These are phyloP conservation scores for Merodon equestris DNA, from an alignment of 2,888 invertebrate species.

Conservation along the genomic window DNA sequence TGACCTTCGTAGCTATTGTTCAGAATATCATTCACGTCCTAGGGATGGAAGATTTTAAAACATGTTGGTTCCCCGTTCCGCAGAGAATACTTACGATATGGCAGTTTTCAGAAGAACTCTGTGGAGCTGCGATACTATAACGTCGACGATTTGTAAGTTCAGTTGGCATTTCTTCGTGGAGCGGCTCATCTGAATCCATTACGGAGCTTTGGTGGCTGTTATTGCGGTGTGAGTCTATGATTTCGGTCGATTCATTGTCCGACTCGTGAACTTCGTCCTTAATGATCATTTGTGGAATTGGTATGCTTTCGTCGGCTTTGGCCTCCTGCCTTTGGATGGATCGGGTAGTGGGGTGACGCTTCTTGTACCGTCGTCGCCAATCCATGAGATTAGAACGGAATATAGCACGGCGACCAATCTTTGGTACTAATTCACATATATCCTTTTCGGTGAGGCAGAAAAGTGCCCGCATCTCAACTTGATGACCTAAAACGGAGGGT, in stretches of 20 bases:
- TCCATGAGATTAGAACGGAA: conserved; percentile 56
- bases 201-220: conserved; percentile 5
- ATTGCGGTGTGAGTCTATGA: conserved; percentile 19
- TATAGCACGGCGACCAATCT: conserved; percentile 52
- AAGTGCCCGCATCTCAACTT: conserved; percentile 38
- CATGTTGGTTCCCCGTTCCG: not conserved
- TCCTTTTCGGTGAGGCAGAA: conserved; percentile 55
- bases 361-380: conserved; percentile 38
- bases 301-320: conserved; percentile 28
- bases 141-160: conserved; percentile 11
- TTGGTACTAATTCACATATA: conserved; percentile 56
- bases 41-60: not conserved
- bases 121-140: conserved; percentile 18
- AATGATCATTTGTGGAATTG: conserved; percentile 17
- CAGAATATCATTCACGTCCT: conserved; percentile 51
- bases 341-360: not conserved
- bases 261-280: conserved; percentile 44
- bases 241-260: conserved; percentile 34
- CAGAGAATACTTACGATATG: conserved; percentile 39
- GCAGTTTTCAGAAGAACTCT: conserved; percentile 19
- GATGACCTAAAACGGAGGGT: conserved; percentile 22
- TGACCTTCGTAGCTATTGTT: conserved; percentile 48
- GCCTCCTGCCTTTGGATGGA: not conserved
- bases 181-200: conserved; percentile 17
- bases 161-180: conserved; percentile 1